These are phyloP conservation scores for Capricornis sumatraensis DNA, from an alignment of 2,113 vertebrate species.

Conservation along the genomic window DNA sequence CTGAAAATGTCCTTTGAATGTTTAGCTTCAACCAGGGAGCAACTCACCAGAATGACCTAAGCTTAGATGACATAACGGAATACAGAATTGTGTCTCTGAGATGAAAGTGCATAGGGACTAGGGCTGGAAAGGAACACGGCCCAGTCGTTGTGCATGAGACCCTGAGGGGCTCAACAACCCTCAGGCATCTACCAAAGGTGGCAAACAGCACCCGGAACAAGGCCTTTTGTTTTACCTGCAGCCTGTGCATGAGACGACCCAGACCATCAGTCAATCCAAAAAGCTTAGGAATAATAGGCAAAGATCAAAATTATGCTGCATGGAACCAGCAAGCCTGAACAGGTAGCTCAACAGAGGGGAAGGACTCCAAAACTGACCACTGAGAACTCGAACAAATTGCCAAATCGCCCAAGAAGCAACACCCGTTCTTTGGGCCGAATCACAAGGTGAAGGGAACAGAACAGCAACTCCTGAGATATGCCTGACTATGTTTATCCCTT, in stretches of 20 bases:
- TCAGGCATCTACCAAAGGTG: not conserved
- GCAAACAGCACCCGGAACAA: not conserved
- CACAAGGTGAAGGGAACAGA: not conserved
- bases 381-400: not conserved
- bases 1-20: not conserved
- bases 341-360: not conserved
- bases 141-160: not conserved
- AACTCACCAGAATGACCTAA: not conserved
- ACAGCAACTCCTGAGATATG: not conserved
- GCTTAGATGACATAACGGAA: not conserved
- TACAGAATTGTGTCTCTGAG: not conserved
- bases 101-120: not conserved
- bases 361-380: not conserved
- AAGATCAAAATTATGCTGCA: not conserved
- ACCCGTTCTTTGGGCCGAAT: not conserved
- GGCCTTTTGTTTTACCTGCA: not conserved
- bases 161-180: not conserved
- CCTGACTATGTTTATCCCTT: not conserved
- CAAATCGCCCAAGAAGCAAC: not conserved
- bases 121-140: not conserved
- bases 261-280: not conserved
- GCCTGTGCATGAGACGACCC: not conserved
- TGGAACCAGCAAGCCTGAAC: not conserved
- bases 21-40: not conserved
- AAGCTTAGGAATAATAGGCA: not conserved